Conservation (phyloP, 2,113 vertebrate species). For the Myotis brandtii region DNA sequence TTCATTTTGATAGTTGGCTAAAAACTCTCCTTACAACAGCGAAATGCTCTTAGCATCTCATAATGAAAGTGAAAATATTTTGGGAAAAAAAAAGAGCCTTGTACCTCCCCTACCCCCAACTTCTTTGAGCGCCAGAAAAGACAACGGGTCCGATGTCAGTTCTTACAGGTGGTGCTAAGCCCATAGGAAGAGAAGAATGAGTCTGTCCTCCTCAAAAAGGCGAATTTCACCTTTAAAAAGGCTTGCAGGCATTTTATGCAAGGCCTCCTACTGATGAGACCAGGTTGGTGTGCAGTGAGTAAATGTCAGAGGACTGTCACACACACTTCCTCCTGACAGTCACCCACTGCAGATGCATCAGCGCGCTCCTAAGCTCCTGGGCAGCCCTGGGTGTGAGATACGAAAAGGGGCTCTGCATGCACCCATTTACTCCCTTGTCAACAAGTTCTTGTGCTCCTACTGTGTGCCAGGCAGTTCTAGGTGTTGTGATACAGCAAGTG, state of each 20-base stretch:
- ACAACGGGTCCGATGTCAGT: not conserved
- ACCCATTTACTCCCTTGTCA: not conserved
- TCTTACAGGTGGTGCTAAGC: not conserved
- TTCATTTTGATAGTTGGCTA: not conserved
- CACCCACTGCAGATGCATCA: not conserved
- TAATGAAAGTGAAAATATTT: slow-evolving; percentile 73
- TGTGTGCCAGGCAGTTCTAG: not conserved
- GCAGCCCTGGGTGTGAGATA: not conserved
- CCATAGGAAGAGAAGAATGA: not conserved
- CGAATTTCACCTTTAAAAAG: not conserved
- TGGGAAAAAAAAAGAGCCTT: not conserved
- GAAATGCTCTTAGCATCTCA: slow-evolving; percentile 21
- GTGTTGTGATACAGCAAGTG: not conserved
- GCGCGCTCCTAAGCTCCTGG: not conserved
- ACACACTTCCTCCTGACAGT: not conserved
- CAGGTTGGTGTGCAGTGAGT: not conserved
- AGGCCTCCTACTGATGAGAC: not conserved
- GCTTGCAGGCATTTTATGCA: not conserved
- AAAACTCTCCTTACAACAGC: not conserved
- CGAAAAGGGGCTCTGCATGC: not conserved
- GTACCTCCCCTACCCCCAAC: not conserved
- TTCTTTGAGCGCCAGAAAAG: not conserved
- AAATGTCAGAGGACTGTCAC: not conserved
- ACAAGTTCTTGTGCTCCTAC: not conserved
- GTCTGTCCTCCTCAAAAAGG: not conserved